Conservation (phyloP, 2,888 invertebrate genomes). For the Ennomos fuscantarius region DNA sequence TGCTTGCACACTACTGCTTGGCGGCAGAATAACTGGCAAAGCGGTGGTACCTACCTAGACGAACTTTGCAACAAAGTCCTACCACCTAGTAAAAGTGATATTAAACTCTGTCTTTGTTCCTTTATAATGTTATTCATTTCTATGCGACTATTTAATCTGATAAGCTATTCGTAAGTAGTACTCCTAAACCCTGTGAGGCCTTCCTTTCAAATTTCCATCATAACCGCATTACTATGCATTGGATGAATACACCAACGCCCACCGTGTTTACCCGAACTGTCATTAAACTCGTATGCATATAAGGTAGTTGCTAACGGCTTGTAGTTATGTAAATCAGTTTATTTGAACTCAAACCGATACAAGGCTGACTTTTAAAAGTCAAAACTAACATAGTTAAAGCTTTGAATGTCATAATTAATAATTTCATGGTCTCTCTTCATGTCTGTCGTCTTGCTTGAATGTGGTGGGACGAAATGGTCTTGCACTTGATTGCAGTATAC, state of each 20-base stretch:
- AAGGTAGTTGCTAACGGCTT: conserved; percentile 8
- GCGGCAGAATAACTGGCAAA: too few relatives aligned
- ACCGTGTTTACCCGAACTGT: conserved; percentile 27
- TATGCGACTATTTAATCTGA: not conserved
- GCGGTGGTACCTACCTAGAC: too few relatives aligned
- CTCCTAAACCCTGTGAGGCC: conserved; percentile 23
- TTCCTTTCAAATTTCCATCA: conserved; percentile 47
- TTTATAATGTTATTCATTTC: too few relatives aligned
- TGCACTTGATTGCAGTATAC: too few relatives aligned
- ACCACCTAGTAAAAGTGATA: too few relatives aligned
- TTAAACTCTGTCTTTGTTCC: too few relatives aligned
- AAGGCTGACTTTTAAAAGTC: conserved; percentile 11
- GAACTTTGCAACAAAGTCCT: too few relatives aligned
- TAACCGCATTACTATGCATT: conserved; percentile 59
- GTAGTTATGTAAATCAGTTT: conserved; percentile 14
- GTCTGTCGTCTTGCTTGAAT: too few relatives aligned
- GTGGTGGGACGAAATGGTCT: too few relatives aligned
- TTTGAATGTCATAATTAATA: too few relatives aligned
- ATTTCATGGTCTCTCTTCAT: too few relatives aligned
- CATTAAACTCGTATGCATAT: conserved; percentile 22
- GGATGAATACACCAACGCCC: conserved; percentile 37
- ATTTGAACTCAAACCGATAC: conserved; percentile 6
- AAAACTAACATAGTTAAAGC: not conserved
- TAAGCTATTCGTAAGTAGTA: conserved; percentile 14
- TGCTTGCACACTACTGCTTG: too few relatives aligned